Evolutionary conservation across 2,888 invertebrate genomes (phyloP), one percentile per base, ranked within the genome.

Genomic region (Steinernema hermaphroditum): DNA sequence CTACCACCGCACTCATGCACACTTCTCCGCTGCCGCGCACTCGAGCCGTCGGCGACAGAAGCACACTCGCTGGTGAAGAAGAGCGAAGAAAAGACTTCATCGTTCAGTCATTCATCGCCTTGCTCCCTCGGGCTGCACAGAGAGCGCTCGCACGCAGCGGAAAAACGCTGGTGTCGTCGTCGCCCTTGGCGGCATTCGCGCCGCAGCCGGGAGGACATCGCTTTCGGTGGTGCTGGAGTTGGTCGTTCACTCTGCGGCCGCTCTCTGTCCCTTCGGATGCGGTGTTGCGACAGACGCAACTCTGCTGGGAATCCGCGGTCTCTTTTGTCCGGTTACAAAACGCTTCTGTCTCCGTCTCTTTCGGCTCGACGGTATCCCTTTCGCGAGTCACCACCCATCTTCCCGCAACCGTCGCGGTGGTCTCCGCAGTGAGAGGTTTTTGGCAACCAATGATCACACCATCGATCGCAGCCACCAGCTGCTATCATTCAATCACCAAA

Each of bases 141-240:
- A 62, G 62, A 62, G 62, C 62, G 62, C 32, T 62, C 62, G 62
- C 32, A 24, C 62, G 62, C 62, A 62, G 62, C 62, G 62, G 62
- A 62, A 62, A 62, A 62, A 29, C 62, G 62, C 62, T 6, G 29
- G 27, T 62, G 62, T 29, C 62, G 62, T 29, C 16, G 29, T 62
- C 62, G 62, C 62, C 62, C 54, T 54, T 27, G 54, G 54, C 54
- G 54, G 54, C 54, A 22, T 54, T 54, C 14, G 22, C 54, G 54
- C 43, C 16, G 8, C 43, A 16, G 9, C 43, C 16, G 43, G 24
- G 24, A 27, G 54, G 62, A 32, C 62, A 22, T 32, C 62, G 62
- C 62, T 12, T 62, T 62, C 62, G 14, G 62, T 32, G 62, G 46
- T 24, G 22, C 9, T 50, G 22, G 62, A 62, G 32, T 62, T 62